Percentiles rank a stretch among this genome's conserved stretches.
Evolutionary conservation across 1,140 invertebrate species (phyloP).

Genomic region (Acyrthosiphon pisum): DNA sequence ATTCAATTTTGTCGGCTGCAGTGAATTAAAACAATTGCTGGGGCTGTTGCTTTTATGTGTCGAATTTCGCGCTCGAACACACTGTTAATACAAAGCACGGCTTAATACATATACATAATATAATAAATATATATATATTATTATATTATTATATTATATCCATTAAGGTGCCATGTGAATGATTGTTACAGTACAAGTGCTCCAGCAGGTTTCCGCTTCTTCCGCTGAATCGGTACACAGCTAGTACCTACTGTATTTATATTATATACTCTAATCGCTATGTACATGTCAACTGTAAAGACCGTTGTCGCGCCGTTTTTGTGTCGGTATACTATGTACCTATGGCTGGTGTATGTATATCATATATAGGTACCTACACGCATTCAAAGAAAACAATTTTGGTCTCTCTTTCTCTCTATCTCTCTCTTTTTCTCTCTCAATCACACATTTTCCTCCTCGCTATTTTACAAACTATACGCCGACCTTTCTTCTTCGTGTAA

Average conservation of each 20-base stretch:
- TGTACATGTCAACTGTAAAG: background rate
- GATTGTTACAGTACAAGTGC: conserved; percentile 9
- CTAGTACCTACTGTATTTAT: background rate
- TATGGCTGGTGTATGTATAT: background rate
- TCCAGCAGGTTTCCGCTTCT: background rate
- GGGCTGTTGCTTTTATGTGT: background rate
- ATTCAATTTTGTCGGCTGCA: background rate
- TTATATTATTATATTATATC: conserved; percentile 24
- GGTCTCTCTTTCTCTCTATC: background rate
- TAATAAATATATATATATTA: background rate
- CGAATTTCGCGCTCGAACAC: background rate
- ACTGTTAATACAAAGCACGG: background rate
- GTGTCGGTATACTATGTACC: background rate
- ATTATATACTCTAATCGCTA: background rate
- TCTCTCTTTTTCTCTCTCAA: background rate
- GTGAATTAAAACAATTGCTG: background rate
- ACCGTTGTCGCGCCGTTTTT: conserved; percentile 36
- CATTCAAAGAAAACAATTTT: conserved; percentile 38
- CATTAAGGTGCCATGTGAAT: conserved; percentile 18
- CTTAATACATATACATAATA: no score
- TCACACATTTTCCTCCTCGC: background rate
- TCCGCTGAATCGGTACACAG: background rate
- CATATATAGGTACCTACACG: background rate
- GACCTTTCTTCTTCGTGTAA: conserved; percentile 4
- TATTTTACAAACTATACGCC: background rate